Percentiles rank a stretch among this genome's conserved stretches.
phyloP scores from a whole-genome alignment of 2,888 invertebrate genomes.

The Lypha dubia region DNA sequence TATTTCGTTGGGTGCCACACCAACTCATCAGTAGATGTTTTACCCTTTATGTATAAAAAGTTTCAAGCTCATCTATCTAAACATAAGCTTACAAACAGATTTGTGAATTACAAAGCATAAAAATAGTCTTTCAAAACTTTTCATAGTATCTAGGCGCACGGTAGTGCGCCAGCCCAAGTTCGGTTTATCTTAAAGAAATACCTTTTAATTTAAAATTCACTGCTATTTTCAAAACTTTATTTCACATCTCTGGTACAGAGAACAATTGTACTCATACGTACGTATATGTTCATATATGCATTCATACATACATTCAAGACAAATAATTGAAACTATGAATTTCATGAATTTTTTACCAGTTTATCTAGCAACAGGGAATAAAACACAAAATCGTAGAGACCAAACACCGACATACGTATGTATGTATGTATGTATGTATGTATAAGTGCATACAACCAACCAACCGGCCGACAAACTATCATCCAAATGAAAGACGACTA shows the following conservation, averaged over 20 bases:
- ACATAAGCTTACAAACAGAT: too few species aligned
- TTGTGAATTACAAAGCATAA: too few species aligned
- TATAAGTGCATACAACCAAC: not conserved
- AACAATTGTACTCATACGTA: slow-evolving; percentile 34
- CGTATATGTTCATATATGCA: too few species aligned
- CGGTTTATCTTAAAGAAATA: too few species aligned
- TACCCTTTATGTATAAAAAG: too few species aligned
- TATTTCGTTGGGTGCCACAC: too few species aligned
- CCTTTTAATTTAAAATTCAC: not conserved
- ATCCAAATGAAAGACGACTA: slow-evolving; percentile 54
- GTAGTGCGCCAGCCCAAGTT: too few species aligned
- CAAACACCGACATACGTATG: slow-evolving; percentile 4
- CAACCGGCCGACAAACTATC: slow-evolving; percentile 10
- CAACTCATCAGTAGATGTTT: too few species aligned
- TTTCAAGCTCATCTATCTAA: too few species aligned
- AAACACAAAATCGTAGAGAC: slow-evolving; percentile 24
- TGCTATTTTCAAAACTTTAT: not conserved
- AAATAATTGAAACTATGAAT: slow-evolving; percentile 67
- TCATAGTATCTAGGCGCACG: too few species aligned
- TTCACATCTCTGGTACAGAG: not conserved
- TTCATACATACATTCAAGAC: slow-evolving; percentile 32
- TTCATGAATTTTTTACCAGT: slow-evolving; percentile 67
- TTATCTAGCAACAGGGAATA: slow-evolving; percentile 66
- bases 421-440: too few species aligned
- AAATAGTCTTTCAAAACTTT: too few species aligned